phyloP scores from a whole-genome alignment of 2,113 vertebrate genomes.

The Cochlearius cochlearius region DNA sequence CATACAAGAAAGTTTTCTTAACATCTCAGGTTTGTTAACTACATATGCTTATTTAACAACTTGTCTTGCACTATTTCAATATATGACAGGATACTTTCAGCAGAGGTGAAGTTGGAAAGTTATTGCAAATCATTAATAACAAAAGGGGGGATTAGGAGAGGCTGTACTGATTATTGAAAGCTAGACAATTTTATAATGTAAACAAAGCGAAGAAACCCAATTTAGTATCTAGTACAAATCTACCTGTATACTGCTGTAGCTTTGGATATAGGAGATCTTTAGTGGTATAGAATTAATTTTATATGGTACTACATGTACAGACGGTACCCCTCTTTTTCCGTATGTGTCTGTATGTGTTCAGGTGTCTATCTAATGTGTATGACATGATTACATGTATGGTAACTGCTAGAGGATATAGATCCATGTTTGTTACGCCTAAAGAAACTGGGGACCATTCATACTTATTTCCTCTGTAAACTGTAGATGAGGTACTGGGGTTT shows the following conservation, averaged over 20 bases:
- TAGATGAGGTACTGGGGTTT: neutral
- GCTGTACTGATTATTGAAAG: neutral
- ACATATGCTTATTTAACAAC: neutral
- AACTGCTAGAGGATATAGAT: neutral
- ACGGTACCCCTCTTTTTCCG: neutral
- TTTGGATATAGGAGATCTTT: neutral
- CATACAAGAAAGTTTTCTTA: too few relatives aligned
- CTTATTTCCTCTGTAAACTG: neutral
- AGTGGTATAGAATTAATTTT: neutral
- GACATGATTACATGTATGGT: neutral
- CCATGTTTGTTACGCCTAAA: neutral
- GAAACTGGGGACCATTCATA: neutral
- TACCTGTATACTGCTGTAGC: neutral
- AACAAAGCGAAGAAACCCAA: neutral
- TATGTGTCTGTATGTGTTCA: neutral
- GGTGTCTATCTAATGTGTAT: neutral
- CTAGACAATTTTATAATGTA: neutral
- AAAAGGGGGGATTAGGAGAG: neutral
- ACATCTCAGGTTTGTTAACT: neutral
- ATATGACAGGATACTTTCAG: neutral
- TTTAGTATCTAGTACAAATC: neutral
- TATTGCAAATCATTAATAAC: neutral
- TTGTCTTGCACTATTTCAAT: neutral
- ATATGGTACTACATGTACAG: neutral
- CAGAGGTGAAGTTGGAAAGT: neutral